Evolutionary conservation across 2,113 vertebrate genomes (phyloP).

Genomic region (Eulacestoma nigropectus): DNA sequence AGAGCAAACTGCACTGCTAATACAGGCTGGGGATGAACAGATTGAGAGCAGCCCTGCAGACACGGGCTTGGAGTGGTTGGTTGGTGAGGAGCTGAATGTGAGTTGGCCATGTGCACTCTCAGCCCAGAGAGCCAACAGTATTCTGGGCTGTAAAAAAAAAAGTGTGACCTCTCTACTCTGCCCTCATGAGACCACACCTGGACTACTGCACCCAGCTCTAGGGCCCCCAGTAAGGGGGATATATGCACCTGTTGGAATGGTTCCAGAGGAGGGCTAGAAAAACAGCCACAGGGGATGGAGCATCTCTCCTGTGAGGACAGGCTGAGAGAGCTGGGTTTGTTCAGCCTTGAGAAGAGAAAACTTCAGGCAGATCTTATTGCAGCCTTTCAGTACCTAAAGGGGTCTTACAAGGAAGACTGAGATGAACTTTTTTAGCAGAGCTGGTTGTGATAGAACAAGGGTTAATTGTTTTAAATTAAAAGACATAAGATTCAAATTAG

Average conservation of each 20-base stretch:
- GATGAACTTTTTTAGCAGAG: not conserved
- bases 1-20: rapidly evolving
- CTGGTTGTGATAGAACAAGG: rapidly evolving
- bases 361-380: not conserved
- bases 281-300: not conserved
- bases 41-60: rapidly evolving
- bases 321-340: not conserved
- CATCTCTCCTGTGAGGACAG: not conserved
- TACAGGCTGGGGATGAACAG: not conserved
- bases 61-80: not conserved
- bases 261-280: not conserved
- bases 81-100: not conserved
- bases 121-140: not conserved
- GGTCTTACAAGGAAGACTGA: not conserved
- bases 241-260: rapidly evolving
- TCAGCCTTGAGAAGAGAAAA: not conserved
- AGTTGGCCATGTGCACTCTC: rapidly evolving
- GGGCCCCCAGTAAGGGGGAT: not conserved
- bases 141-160: not conserved
- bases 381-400: not conserved
- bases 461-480: not conserved
- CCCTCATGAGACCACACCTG: not conserved
- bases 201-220: not conserved
- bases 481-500: not conserved
- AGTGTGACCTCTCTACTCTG: not conserved